Evolutionary conservation across 2,888 invertebrate species (phyloP), one percentile per base, ranked within the genome.

Genomic region (Bellardia pandia): DNA sequence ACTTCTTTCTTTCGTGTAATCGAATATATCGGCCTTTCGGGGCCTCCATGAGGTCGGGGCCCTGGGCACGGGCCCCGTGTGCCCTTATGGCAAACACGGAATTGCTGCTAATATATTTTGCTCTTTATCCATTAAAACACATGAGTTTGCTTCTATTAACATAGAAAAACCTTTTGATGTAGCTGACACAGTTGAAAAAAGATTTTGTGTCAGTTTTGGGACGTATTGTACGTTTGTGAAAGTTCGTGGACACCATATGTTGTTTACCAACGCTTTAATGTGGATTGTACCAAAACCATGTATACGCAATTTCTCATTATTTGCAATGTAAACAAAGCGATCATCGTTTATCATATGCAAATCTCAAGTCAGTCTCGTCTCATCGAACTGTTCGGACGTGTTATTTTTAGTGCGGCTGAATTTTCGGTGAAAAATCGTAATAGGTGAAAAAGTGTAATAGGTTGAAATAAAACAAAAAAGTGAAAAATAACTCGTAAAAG

Each of bases 171-270:
- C 80, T 30, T 81, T 75, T 8, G 58, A 74, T 56, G 75, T 80
- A 51, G 77, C 68, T 48, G 66, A 30, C 13, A 30, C 60, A 56
- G 58, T 45, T 56, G 88, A 89, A 82, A 89, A 89, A 30, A 90
- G 60, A 87, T 90, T 89, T 48, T 85, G 62, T 42, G 64, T 68
- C 14, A 85, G 42, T 33, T 81, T 56, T 64, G 88, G 89, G 48
- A 89, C 89, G 58, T 88, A 86, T 14, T 89, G 71, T 7, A 89
- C 88, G 48, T 88, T 84, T 11, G 58, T 69, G 37, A 79, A 66
- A 71, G 56, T 58, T 42, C 79, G 84, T 72, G n/a, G n/a, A n/a
- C n/a, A n/a, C n/a, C n/a, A n/a, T n/a, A 68, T 74, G 45, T 84
- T 64, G 13, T 81, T 86, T 72, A 86, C 62, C 14, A 74, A 45